A percentile compares a stretch with the other conserved stretches of the same genome.
Evolutionary conservation across 2,888 invertebrate genomes (phyloP).

Genomic region (Patella ulyssiponensis): DNA sequence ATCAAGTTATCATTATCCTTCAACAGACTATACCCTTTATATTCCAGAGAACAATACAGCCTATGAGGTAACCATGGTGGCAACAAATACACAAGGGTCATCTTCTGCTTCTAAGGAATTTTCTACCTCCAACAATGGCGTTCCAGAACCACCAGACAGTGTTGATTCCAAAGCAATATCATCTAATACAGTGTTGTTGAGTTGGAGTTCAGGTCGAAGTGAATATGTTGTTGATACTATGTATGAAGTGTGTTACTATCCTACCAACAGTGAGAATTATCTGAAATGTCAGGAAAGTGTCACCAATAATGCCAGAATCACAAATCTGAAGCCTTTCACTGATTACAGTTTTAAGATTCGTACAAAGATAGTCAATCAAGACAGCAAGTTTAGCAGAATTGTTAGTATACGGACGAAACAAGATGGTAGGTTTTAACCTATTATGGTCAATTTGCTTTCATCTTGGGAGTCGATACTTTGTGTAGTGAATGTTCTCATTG

Average conservation of each 20-base stretch:
- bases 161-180: conserved; percentile 37
- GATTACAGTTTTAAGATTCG: conserved; percentile 82
- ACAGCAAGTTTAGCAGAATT: conserved; percentile 77
- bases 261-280: background rate
- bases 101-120: conserved; percentile 48
- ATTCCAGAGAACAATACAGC: conserved; percentile 50
- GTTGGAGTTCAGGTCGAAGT: conserved; percentile 45
- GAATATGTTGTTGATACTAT: conserved; percentile 27
- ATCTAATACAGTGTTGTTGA: conserved; percentile 38
- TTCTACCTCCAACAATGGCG: conserved; percentile 42
- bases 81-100: conserved; percentile 35
- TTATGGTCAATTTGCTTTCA: too few relatives aligned
- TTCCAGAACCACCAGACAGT: conserved; percentile 41
- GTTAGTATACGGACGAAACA: conserved; percentile 79
- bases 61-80: conserved; percentile 52
- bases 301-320: conserved; percentile 72
- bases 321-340: conserved; percentile 79
- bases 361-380: conserved; percentile 74
- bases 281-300: conserved; percentile 31
- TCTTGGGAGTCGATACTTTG: too few relatives aligned
- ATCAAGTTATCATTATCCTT: background rate
- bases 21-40: background rate
- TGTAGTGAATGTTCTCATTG: too few relatives aligned
- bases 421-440: conserved; percentile 75
- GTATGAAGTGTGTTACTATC: conserved; percentile 48